phyloP scores from a whole-genome alignment of 2,888 invertebrate genomes.

The Lysandra coridon region DNA sequence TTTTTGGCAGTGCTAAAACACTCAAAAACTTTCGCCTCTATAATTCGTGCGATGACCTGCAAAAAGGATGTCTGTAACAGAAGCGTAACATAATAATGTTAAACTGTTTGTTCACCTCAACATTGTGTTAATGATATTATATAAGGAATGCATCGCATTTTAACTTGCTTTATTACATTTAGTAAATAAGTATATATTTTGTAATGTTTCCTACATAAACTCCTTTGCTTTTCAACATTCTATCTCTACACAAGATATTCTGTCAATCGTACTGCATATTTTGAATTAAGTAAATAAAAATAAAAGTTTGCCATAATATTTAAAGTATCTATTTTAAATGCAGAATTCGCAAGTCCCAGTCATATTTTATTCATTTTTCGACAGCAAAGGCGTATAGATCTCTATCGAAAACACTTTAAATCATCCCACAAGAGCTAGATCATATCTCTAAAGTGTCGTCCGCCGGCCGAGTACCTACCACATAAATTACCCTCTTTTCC shows the following conservation, averaged over 20 bases:
- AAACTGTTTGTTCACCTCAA: background rate
- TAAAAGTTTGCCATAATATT: background rate
- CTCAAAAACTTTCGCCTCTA: too few species aligned
- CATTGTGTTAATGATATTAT: background rate
- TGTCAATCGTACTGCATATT: too few species aligned
- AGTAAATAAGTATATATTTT: background rate
- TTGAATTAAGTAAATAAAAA: too few species aligned
- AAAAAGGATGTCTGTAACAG: background rate
- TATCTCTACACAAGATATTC: too few species aligned
- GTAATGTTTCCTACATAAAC: background rate
- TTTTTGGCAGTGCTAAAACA: too few species aligned
- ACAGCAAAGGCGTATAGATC: constrained; percentile 6
- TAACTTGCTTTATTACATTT: too few species aligned
- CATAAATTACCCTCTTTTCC: constrained; percentile 16
- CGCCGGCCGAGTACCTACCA: background rate
- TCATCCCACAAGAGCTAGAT: constrained; percentile 13
- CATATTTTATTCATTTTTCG: background rate
- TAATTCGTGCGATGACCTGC: background rate
- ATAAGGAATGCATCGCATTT: too few species aligned
- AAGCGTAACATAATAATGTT: background rate
- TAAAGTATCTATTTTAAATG: background rate
- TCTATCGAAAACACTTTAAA: constrained; percentile 14
- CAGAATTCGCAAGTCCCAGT: background rate
- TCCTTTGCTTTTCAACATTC: background rate
- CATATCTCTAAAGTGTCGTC: constrained; percentile 1